These are phyloP conservation scores for Hedychridium roseum DNA, from an alignment of 2,888 invertebrate species.

Conservation along the genomic window DNA sequence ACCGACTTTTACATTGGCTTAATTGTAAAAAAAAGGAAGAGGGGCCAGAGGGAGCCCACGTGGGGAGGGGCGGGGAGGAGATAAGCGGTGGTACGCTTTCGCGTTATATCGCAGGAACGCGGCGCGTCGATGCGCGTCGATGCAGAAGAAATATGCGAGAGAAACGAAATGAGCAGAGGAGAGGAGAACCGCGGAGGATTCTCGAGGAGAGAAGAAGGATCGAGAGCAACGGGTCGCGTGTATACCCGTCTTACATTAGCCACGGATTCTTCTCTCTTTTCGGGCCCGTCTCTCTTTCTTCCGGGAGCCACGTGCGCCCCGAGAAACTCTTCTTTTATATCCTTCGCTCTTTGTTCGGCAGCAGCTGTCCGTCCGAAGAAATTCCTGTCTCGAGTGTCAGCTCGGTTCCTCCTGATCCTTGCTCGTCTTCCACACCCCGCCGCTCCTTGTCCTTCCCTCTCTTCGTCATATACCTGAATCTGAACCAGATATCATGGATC, in stretches of 20 bases:
- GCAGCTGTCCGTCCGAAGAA: constrained; percentile 59
- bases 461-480: constrained; percentile 19
- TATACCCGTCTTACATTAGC: constrained; percentile 29
- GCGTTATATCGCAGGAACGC: too few relatives aligned
- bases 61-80: too few relatives aligned
- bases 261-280: constrained; percentile 15
- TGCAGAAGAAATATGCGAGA: too few relatives aligned
- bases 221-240: constrained; percentile 27
- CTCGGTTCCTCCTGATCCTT: constrained; percentile 25
- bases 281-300: constrained; percentile 18
- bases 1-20: too few relatives aligned
- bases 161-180: constrained; percentile 21
- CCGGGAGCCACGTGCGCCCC: constrained; percentile 56
- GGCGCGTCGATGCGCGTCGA: too few relatives aligned
- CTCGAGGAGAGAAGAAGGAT: too few relatives aligned
- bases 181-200: constrained; percentile 23
- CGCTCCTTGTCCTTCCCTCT: constrained; percentile 13
- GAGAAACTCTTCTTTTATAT: constrained; percentile 59
- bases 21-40: too few relatives aligned
- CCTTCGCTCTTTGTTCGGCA: constrained; percentile 54
- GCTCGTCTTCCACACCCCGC: constrained; percentile 14
- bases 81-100: too few relatives aligned
- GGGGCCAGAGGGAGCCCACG: too few relatives aligned
- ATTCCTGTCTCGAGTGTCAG: constrained; percentile 57
- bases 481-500: constrained; percentile 29